These are phyloP conservation scores for Hemiscyllium ocellatum DNA, from an alignment of 2,113 vertebrate species.

Conservation along the genomic window DNA sequence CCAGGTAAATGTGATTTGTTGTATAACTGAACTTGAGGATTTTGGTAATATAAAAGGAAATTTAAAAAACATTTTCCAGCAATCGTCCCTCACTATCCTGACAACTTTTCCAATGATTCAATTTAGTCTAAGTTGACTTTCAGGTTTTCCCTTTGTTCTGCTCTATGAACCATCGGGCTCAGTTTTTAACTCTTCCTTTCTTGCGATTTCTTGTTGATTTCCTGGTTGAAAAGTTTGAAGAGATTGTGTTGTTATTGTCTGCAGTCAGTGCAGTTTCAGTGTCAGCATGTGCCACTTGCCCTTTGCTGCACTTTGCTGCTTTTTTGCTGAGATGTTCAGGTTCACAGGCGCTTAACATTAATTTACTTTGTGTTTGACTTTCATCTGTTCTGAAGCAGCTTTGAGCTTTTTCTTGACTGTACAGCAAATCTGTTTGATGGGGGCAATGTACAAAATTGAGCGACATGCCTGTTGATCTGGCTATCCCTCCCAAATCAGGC, in stretches of 20 bases:
- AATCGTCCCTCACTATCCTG: not conserved
- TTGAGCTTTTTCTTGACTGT: not conserved
- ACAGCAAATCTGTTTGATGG: not conserved
- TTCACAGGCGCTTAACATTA: no score
- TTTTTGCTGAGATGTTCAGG: not conserved
- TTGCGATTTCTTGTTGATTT: not conserved
- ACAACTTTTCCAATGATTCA: not conserved
- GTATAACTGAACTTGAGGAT: not conserved
- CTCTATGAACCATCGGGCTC: not conserved
- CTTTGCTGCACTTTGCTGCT: no score
- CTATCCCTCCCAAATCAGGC: not conserved
- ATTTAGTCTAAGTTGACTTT: not conserved
- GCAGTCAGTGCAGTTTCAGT: not conserved
- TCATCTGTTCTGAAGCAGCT: not conserved
- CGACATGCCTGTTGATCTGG: not conserved
- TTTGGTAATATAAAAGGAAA: not conserved
- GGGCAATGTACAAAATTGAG: no score
- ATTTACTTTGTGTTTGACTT: no score
- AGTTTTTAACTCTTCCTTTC: slow-evolving; percentile 30
- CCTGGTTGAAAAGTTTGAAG: not conserved
- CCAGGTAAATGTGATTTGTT: not conserved
- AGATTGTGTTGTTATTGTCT: no score
- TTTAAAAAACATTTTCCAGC: not conserved
- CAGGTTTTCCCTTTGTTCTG: not conserved
- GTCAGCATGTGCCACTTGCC: not conserved